Evolutionary conservation across 2,113 vertebrate genomes (phyloP).

Genomic region (Stercorarius parasiticus): DNA sequence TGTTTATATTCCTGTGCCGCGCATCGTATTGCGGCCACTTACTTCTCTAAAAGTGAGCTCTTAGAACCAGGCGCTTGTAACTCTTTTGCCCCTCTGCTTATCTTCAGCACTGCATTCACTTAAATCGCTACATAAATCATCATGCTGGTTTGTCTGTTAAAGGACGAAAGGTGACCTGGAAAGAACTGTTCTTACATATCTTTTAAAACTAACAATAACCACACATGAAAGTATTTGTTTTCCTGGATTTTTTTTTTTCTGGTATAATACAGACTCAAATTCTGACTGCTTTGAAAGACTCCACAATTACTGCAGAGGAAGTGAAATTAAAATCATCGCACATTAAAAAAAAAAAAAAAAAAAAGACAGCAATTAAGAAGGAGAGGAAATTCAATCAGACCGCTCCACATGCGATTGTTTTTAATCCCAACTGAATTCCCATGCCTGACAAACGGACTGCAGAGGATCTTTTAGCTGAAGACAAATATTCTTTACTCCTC

Average conservation of each 20-base stretch:
- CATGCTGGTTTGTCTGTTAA: background rate
- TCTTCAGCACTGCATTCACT: background rate
- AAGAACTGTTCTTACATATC: accelerated
- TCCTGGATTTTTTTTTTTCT: background rate
- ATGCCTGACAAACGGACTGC: background rate
- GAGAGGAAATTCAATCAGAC: background rate
- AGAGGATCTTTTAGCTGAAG: background rate
- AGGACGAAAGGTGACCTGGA: background rate
- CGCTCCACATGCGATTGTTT: background rate
- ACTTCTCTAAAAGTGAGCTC: background rate
- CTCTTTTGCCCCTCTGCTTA: background rate
- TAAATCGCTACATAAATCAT: background rate
- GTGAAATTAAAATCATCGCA: background rate
- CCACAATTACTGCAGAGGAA: background rate
- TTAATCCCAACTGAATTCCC: background rate
- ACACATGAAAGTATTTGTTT: accelerated
- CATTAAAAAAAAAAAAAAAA: background rate
- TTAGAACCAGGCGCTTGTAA: background rate
- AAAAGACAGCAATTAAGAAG: background rate
- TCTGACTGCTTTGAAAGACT: background rate
- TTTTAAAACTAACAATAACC: background rate
- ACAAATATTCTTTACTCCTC: background rate
- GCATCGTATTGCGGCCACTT: background rate
- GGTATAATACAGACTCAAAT: background rate
- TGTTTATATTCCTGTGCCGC: background rate